Evolutionary conservation across 2,113 vertebrate genomes (phyloP).

Genomic region (Narcine bancroftii): DNA sequence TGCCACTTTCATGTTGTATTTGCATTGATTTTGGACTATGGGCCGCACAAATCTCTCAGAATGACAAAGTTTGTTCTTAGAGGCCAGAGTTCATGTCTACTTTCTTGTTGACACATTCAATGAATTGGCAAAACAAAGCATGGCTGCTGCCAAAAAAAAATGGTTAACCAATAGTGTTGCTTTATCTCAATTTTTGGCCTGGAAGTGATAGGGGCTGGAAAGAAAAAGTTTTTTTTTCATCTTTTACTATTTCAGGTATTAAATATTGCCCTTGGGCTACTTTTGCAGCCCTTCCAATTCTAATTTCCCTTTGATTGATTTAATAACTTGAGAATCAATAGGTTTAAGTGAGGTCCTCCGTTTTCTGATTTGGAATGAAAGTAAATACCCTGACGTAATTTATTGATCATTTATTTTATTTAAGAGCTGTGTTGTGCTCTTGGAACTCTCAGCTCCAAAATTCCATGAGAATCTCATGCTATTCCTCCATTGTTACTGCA

Average conservation of each 20-base stretch:
- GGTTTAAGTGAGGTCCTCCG: not conserved
- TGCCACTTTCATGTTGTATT: not conserved
- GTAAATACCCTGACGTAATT: not conserved
- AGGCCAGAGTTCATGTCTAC: not conserved
- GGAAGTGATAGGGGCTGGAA: not conserved
- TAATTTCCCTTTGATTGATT: not conserved
- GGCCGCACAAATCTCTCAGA: not conserved
- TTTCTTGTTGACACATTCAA: not conserved
- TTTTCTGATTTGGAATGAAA: not conserved
- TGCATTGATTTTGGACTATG: not conserved
- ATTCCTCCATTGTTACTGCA: too few species aligned
- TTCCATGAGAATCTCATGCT: not conserved
- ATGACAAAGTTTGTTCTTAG: not conserved
- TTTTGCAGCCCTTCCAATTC: not conserved
- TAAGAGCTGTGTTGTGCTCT: not conserved
- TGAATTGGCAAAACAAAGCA: not conserved
- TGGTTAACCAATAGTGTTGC: not conserved
- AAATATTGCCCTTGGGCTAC: not conserved
- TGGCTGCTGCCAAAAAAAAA: not conserved
- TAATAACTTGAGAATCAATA: not conserved
- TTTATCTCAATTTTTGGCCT: not conserved
- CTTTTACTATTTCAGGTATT: not conserved
- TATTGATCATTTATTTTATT: not conserved
- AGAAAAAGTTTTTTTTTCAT: not conserved
- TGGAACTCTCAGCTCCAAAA: not conserved